Evolutionary conservation across 2,888 invertebrate genomes (phyloP).

Genomic region (Lydus trimaculatus): DNA sequence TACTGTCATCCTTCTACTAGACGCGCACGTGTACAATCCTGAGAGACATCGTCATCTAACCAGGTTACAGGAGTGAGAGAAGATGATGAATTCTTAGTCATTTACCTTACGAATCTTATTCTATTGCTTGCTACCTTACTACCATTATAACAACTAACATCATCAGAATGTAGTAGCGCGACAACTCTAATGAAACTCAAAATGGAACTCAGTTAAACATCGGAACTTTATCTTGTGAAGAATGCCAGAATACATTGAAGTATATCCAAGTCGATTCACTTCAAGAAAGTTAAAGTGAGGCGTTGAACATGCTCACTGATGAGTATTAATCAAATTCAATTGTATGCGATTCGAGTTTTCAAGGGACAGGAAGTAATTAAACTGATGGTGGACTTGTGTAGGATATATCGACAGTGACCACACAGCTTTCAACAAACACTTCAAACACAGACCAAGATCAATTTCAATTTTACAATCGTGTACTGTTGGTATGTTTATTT

Average conservation of each 20-base stretch:
- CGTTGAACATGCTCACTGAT: conserved; percentile 15
- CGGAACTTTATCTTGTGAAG: conserved; percentile 4
- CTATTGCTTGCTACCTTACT: conserved; percentile 17
- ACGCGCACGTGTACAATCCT: conserved; percentile 29
- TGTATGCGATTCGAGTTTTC: conserved; percentile 19
- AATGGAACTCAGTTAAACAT: conserved; percentile 14
- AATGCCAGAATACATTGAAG: background rate
- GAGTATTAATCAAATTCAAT: conserved; percentile 24
- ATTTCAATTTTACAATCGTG: background rate
- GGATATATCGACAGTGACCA: conserved; percentile 20
- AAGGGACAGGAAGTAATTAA: conserved; percentile 21
- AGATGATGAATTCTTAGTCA: conserved; percentile 27
- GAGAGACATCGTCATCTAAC: conserved; percentile 18
- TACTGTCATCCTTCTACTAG: conserved; percentile 8
- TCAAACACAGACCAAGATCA: background rate
- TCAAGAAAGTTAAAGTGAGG: conserved; percentile 4
- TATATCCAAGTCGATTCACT: background rate
- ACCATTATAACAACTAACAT: conserved; percentile 17
- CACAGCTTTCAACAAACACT: conserved; percentile 17
- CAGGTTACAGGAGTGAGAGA: background rate
- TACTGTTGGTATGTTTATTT: too few relatives aligned
- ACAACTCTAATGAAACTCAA: conserved; percentile 26
- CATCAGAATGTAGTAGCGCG: conserved; percentile 6
- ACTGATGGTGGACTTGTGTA: conserved; percentile 27
- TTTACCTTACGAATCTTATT: conserved; percentile 15